Conservation (phyloP, 2,797 vertebrate species). For the Phoeniculus purpureus region DNA sequence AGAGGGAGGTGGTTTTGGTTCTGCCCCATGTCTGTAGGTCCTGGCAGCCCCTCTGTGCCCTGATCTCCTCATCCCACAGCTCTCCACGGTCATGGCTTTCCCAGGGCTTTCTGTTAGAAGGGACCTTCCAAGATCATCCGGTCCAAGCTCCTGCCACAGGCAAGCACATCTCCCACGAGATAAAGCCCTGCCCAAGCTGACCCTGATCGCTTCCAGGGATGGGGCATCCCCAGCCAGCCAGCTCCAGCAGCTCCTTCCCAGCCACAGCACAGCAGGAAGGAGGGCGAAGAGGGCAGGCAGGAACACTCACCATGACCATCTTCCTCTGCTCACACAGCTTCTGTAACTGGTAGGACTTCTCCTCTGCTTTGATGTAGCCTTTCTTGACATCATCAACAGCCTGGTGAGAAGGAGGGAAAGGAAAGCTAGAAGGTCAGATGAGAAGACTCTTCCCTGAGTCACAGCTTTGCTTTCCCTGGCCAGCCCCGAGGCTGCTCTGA, state of each 20-base stretch:
- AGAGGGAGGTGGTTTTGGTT: neutral
- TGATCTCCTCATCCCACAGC: neutral
- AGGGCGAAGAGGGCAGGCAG: neutral
- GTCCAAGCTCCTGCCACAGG: neutral
- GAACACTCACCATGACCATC: slow-evolving; percentile 88
- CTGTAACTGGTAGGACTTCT: slow-evolving; percentile 96
- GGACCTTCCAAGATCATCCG: neutral
- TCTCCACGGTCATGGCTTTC: neutral
- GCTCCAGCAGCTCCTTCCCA: neutral
- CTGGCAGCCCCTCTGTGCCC: neutral
- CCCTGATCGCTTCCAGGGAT: neutral
- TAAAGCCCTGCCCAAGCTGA: neutral
- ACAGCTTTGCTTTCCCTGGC: neutral
- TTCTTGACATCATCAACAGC: slow-evolving; percentile 94
- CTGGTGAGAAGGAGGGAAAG: slow-evolving; percentile 68
- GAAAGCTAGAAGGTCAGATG: neutral
- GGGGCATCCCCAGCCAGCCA: neutral
- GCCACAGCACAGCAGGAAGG: neutral
- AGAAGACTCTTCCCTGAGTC: neutral
- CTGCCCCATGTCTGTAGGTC: too few species aligned
- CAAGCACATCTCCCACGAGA: neutral
- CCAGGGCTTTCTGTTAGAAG: neutral
- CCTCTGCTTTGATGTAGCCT: slow-evolving; percentile 92
- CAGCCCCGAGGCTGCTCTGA: neutral
- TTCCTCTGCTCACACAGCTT: slow-evolving; percentile 95